phyloP scores from a whole-genome alignment of 2,797 vertebrate genomes.

The Squalus acanthias region DNA sequence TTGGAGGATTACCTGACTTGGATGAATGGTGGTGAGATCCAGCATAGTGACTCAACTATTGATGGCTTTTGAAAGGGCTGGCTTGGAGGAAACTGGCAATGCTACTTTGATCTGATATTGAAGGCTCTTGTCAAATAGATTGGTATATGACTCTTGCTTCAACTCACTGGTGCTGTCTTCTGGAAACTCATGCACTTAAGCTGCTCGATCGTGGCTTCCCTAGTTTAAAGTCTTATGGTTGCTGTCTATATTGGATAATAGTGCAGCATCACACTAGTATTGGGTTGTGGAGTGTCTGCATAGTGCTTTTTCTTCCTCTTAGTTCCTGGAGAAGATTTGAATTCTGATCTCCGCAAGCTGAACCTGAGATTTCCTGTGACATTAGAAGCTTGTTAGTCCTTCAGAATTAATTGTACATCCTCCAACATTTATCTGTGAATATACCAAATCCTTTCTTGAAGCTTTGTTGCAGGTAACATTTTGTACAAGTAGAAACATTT shows the following conservation, averaged over 20 bases:
- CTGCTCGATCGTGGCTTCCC: neutral
- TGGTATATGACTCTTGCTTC: neutral
- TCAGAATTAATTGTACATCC: neutral
- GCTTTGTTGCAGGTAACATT: neutral
- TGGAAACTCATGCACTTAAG: neutral
- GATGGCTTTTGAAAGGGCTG: neutral
- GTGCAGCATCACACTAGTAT: neutral
- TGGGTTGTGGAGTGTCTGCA: neutral
- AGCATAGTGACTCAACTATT: neutral
- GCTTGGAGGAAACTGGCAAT: neutral
- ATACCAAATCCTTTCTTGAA: neutral
- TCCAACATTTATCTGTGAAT: neutral
- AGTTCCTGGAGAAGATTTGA: neutral
- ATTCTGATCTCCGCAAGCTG: neutral
- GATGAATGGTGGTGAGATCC: too few species aligned
- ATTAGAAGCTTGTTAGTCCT: neutral
- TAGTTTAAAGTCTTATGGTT: neutral
- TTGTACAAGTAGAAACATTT: neutral
- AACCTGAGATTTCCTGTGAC: neutral
- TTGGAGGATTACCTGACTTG: neutral
- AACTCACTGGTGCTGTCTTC: neutral
- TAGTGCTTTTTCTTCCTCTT: too few species aligned
- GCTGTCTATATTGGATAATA: neutral
- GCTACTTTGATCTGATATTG: neutral
- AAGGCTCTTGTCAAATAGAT: neutral